phyloP scores from a whole-genome alignment of 1,140 invertebrate species.

The Macrotrachela quadricornifera region DNA sequence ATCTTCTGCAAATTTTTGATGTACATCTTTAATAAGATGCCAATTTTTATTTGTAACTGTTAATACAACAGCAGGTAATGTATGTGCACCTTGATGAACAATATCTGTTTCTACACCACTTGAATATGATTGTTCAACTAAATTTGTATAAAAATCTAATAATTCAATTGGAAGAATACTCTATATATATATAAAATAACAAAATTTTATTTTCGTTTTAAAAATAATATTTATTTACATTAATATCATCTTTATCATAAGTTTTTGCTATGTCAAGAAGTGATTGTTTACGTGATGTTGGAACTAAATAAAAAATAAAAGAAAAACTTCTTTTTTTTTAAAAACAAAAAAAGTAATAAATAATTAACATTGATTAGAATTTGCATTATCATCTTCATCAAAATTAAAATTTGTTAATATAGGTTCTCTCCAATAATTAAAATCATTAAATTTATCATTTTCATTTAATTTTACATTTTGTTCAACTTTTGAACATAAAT shows the following conservation, averaged over 20 bases:
- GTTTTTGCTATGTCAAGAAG: no score
- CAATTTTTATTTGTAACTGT: slow-evolving; percentile 49
- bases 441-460: slow-evolving; percentile 5
- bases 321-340: no score
- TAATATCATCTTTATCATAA: no score
- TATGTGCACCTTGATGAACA: slow-evolving; percentile 51
- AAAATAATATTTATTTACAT: slow-evolving; percentile 11
- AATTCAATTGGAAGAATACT: slow-evolving; percentile 17
- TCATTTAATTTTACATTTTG: not conserved
- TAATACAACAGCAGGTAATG: slow-evolving; percentile 52
- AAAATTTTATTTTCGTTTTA: no score
- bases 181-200: slow-evolving; percentile 9
- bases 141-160: slow-evolving; percentile 44
- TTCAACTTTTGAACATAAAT: slow-evolving; percentile 10
- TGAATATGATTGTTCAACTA: slow-evolving; percentile 43
- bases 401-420: not conserved
- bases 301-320: no score
- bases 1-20: slow-evolving; percentile 42
- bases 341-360: no score
- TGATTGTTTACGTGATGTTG: no score
- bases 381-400: not conserved
- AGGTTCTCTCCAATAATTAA: not conserved
- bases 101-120: slow-evolving; percentile 45
- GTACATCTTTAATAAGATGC: slow-evolving; percentile 42
- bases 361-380: slow-evolving; percentile 11